Evolutionary conservation across 2,797 vertebrate genomes (phyloP), one percentile per base, ranked within the genome.

Genomic region (Melanotaenia boesemani): DNA sequence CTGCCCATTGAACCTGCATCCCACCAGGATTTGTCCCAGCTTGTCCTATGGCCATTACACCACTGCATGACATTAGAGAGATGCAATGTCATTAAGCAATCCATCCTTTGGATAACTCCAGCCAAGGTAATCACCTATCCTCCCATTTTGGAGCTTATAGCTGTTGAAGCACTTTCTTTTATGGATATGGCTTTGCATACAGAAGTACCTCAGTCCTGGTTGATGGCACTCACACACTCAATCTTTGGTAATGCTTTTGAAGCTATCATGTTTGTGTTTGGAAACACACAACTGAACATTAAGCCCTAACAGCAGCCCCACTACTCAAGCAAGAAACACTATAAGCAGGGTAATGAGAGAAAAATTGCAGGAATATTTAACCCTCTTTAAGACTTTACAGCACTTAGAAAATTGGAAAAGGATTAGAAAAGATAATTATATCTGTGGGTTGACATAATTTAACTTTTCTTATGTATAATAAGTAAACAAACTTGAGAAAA

Each of bases 121-220:
- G 75, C 66, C 75, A 67, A 52, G 67, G 74, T 90, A 90, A 91
- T 91, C 79, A 87, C 79, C 81, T 80, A 62, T 86, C 82, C 83
- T 84, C 46, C 62, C 83, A 76, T 83, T 92, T 73, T 84, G 63
- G 69, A 86, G 82, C 85, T 80, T 80, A 83, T 78, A 84, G 81
- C 84, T 74, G 64, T 85, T 87, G 76, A 84, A 82, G 86, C 77
- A 76, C 80, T 90, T 61, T 85, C 64, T 81, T 86, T 90, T 79
- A 91, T 86, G 74, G 79, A 66, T 80, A 50, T 79, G 72, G 72
- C 86, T 89, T 84, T 89, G 81, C 85, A 92, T 90, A 84, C 79
- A 88, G 79, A 89, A 89, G 81, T 76, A 67, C 70, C 65, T 58
- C 58, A 13, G 68, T 63, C 61, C 67, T 64, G 59, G 70, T 76